A percentile compares a stretch with the other conserved stretches of the same genome.
Evolutionary conservation across 2,888 invertebrate genomes (phyloP).

Genomic region (Spodoptera exigua): DNA sequence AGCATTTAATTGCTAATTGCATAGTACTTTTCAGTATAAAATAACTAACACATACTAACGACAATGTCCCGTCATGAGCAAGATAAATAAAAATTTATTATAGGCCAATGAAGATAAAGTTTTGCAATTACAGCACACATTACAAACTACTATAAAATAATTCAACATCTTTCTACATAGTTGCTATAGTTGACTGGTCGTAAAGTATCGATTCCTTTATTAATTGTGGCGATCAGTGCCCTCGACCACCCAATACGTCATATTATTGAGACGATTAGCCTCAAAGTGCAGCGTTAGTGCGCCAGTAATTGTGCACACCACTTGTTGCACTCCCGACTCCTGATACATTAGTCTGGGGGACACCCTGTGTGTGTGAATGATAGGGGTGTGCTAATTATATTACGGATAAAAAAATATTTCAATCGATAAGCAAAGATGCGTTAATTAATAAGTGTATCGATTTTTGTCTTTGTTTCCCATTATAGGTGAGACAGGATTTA

Average conservation of each 20-base stretch:
- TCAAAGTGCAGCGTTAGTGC: conserved; percentile 36
- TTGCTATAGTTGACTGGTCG: conserved; percentile 25
- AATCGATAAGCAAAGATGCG: too few relatives aligned
- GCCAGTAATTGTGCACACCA: conserved; percentile 56
- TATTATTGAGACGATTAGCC: conserved; percentile 70
- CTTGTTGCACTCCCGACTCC: conserved; percentile 43
- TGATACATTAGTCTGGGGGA: conserved; percentile 56
- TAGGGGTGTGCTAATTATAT: conserved; percentile 47
- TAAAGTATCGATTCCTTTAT: conserved; percentile 44
- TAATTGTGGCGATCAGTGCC: conserved; percentile 28
- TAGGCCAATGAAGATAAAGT: background rate
- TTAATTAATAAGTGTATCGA: too few relatives aligned
- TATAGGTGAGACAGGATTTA: too few relatives aligned
- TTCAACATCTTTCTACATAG: background rate
- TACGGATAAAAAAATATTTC: too few relatives aligned
- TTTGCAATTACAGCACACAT: background rate
- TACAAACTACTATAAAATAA: conserved; percentile 1
- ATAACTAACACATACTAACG: background rate
- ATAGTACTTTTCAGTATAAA: background rate
- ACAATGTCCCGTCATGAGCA: background rate
- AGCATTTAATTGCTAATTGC: background rate
- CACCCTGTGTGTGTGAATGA: conserved; percentile 52
- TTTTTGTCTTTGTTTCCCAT: too few relatives aligned
- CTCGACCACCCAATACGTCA: conserved; percentile 68
- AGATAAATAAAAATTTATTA: too few relatives aligned